These are phyloP conservation scores for Bathynomus jamesi DNA, from an alignment of 1,140 invertebrate genomes.

Conservation along the genomic window DNA sequence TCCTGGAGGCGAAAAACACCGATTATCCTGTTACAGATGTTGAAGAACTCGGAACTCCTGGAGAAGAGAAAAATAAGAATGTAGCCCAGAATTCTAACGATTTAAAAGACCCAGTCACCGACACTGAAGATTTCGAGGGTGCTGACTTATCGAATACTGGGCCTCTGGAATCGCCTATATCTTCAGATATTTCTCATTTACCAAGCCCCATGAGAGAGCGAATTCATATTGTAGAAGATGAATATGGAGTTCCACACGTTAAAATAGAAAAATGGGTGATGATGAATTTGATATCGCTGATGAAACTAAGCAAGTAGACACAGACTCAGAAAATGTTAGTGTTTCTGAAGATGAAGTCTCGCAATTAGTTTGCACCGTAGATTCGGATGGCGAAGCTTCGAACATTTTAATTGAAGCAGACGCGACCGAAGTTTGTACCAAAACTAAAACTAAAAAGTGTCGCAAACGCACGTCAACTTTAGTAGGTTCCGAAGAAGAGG, in stretches of 20 bases:
- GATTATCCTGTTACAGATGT: slow-evolving; percentile 21
- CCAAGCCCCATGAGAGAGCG: slow-evolving; percentile 29
- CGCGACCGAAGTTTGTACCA: slow-evolving; percentile 22
- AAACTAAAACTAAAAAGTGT: slow-evolving; percentile 9
- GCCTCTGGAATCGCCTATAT: slow-evolving; percentile 27
- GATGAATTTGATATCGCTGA: slow-evolving; percentile 21
- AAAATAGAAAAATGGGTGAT: slow-evolving; percentile 21
- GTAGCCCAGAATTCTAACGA: neutral
- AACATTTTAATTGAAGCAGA: slow-evolving; percentile 5
- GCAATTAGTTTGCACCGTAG: slow-evolving; percentile 14
- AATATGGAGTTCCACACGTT: slow-evolving; percentile 34
- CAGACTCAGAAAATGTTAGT: slow-evolving; percentile 30
- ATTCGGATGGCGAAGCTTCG: slow-evolving; percentile 12
- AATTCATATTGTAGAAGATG: slow-evolving; percentile 34
- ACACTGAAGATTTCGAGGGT: slow-evolving; percentile 25
- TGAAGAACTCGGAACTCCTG: slow-evolving; percentile 21
- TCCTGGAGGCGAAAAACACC: slow-evolving; percentile 28
- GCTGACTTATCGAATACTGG: slow-evolving; percentile 12
- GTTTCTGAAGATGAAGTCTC: slow-evolving; percentile 32
- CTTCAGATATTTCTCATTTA: slow-evolving; percentile 22
- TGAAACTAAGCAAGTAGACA: slow-evolving; percentile 16
- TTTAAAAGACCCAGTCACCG: slow-evolving; percentile 17
- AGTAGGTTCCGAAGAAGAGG: slow-evolving; percentile 17
- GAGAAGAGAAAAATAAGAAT: slow-evolving; percentile 8
- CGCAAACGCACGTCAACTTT: neutral